phyloP scores from a whole-genome alignment of 2,113 vertebrate genomes.

The Hippocampus mohnikei region DNA sequence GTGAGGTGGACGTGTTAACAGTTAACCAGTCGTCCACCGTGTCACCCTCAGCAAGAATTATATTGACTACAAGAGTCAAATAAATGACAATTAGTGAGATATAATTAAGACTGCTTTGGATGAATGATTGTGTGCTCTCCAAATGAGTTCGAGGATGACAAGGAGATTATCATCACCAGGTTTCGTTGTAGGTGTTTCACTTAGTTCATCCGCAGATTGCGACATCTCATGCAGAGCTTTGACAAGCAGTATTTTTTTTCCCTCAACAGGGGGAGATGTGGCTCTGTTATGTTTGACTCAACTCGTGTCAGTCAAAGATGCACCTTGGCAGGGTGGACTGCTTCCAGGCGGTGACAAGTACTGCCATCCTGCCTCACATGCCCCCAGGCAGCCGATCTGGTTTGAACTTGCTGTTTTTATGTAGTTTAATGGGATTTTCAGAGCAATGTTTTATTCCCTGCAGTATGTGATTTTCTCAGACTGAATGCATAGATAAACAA shows the following conservation, averaged over 20 bases:
- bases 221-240: conserved; percentile 13
- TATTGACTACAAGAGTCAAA: no score
- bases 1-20: no score
- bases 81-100: no score
- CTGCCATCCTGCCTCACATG: conserved; percentile 20
- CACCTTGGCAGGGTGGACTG: not conserved
- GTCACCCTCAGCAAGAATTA: no score
- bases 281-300: conserved; percentile 32
- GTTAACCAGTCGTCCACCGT: no score
- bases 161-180: not conserved
- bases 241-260: conserved; percentile 37
- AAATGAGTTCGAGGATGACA: not conserved
- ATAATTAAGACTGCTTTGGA: not conserved
- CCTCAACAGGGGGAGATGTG: conserved; percentile 66
- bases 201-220: conserved; percentile 7
- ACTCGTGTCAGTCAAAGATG: conserved; percentile 3
- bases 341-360: conserved; percentile 23
- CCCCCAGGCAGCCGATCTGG: conserved; percentile 39
- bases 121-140: not conserved
- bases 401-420: conserved; percentile 43
- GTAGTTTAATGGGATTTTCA: conserved; percentile 51
- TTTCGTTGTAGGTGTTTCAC: not conserved
- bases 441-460: conserved; percentile 33
- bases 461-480: conserved; percentile 34
- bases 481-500: conserved; percentile 14